A percentile compares a stretch with the other conserved stretches of the same genome.
phyloP scores from a whole-genome alignment of 2,888 invertebrate species.

The Rhagium mordax region DNA sequence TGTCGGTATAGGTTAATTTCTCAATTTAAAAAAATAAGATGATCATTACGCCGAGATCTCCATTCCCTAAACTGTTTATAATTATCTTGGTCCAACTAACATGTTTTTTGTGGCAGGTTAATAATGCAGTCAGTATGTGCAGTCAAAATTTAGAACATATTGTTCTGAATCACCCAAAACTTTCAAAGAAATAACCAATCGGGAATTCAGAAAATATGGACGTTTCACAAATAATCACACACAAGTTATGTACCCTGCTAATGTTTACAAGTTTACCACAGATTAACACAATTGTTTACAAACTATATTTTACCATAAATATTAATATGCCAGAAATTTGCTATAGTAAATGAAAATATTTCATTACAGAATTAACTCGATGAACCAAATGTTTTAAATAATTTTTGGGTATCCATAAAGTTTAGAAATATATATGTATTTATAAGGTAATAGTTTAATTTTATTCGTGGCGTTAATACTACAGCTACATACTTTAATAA shows the following conservation, averaged over 20 bases:
- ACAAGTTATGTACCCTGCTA: conserved; percentile 64
- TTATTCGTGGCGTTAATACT: neutral
- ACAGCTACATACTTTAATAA: neutral
- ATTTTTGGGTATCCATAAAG: neutral
- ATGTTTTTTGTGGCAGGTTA: conserved; percentile 65
- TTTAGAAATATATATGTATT: neutral
- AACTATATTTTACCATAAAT: conserved; percentile 24
- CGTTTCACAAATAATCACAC: conserved; percentile 63
- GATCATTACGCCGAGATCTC: conserved; percentile 28
- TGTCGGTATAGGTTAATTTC: neutral
- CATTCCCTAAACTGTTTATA: conserved; percentile 48
- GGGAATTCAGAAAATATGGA: conserved; percentile 62
- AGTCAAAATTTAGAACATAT: conserved; percentile 63
- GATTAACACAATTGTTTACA: conserved; percentile 39
- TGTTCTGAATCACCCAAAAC: conserved; percentile 59
- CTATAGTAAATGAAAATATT: conserved; percentile 22
- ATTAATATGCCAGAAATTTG: conserved; percentile 31
- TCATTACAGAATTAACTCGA: neutral
- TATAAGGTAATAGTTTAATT: neutral
- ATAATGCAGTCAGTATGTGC: conserved; percentile 64
- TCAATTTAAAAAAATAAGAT: neutral
- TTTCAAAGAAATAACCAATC: conserved; percentile 25
- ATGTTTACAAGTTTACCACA: conserved; percentile 58
- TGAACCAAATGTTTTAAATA: neutral
- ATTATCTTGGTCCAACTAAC: conserved; percentile 66